These are phyloP conservation scores for Anas flavirostris DNA, from an alignment of 2,797 vertebrate species.

Conservation along the genomic window DNA sequence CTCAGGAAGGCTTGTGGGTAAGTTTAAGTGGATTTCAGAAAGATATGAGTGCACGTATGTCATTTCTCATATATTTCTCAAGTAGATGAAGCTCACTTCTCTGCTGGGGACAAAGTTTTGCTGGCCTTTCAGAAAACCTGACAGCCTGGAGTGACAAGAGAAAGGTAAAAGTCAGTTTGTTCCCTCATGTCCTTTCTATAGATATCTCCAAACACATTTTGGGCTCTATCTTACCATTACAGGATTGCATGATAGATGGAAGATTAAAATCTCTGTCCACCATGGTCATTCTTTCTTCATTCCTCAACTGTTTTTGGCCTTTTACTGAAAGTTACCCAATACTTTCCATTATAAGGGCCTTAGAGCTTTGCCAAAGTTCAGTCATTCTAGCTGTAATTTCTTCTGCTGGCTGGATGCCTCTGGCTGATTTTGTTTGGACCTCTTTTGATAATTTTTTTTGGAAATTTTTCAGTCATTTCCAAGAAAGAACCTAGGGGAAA, in stretches of 20 bases:
- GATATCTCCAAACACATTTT: neutral
- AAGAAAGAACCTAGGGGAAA: conserved; percentile 45
- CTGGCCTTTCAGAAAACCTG: neutral
- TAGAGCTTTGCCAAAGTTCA: conserved; percentile 44
- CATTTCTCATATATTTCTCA: neutral
- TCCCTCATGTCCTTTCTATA: neutral
- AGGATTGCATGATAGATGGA: neutral
- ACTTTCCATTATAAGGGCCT: conserved; percentile 58
- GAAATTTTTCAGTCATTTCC: conserved; percentile 40
- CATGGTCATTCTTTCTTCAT: conserved; percentile 35
- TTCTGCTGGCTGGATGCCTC: conserved; percentile 43
- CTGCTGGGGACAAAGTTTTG: neutral
- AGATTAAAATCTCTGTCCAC: conserved; percentile 36
- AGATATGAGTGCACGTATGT: neutral
- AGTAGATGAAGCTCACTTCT: neutral
- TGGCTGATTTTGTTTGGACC: conserved; percentile 52
- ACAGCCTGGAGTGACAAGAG: neutral
- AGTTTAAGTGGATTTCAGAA: neutral
- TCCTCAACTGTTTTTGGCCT: conserved; percentile 41
- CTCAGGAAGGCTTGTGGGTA: neutral
- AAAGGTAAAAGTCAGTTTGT: neutral
- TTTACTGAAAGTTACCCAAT: conserved; percentile 45
- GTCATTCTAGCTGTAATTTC: conserved; percentile 56
- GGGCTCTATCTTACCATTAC: neutral
- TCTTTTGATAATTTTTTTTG: conserved; percentile 23